phyloP scores from a whole-genome alignment of 2,113 vertebrate species.

The Nerophis lumbriciformis region DNA sequence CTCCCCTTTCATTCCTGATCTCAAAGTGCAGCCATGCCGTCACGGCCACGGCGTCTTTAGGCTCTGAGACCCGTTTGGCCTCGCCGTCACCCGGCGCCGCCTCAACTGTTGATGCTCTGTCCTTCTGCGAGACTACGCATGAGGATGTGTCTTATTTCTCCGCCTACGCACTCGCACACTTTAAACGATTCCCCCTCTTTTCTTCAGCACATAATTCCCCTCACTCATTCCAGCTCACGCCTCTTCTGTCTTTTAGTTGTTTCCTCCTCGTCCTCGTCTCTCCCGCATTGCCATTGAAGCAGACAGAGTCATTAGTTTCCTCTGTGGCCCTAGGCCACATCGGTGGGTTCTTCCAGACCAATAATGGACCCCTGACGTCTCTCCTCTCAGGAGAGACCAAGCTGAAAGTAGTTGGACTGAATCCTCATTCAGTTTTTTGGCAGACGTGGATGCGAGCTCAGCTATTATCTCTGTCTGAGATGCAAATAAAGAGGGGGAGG shows the following conservation, averaged over 20 bases:
- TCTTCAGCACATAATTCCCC: constrained; percentile 32
- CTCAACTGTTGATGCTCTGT: constrained; percentile 10
- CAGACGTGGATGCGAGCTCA: constrained; percentile 31
- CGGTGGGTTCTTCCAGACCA: constrained; percentile 44
- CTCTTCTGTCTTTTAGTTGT: constrained; percentile 19
- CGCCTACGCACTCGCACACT: constrained; percentile 1
- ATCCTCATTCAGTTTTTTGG: constrained; percentile 43
- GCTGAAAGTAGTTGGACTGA: constrained; percentile 39
- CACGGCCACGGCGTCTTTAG: constrained; percentile 22
- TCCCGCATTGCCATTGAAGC: constrained; percentile 58
- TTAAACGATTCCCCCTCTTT: constrained; percentile 19
- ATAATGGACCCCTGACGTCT: constrained; percentile 50
- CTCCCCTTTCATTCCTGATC: constrained; percentile 54
- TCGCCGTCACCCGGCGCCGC: constrained; percentile 34
- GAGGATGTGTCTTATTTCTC: constrained; percentile 25
- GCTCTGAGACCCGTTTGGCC: constrained; percentile 47
- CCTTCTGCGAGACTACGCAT: constrained; percentile 19
- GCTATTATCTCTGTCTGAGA: constrained; percentile 43
- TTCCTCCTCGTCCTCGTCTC: constrained; percentile 25
- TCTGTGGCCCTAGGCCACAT: constrained; percentile 51
- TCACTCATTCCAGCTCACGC: constrained; percentile 38
- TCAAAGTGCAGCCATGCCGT: constrained; percentile 35
- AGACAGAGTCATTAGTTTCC: constrained; percentile 62
- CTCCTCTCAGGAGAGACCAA: constrained; percentile 28
- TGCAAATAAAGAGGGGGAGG: constrained; percentile 21